phyloP scores from a whole-genome alignment of 2,113 vertebrate genomes.

The Tautogolabrus adspersus region DNA sequence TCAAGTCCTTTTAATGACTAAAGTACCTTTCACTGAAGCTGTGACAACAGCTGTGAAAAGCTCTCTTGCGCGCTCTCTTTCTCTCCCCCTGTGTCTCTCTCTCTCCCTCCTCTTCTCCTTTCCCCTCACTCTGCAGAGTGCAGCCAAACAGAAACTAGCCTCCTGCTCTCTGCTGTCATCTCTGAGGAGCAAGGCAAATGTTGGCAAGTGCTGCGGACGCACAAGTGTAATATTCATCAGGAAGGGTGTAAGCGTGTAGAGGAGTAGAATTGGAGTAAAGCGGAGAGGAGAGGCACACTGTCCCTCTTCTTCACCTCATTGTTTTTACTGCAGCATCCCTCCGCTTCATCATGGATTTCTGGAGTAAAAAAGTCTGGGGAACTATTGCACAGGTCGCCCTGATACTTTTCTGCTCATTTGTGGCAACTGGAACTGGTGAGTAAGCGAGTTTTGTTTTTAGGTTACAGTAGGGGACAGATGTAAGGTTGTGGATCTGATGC shows the following conservation, averaged over 20 bases:
- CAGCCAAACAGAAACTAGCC: slow-evolving; percentile 55
- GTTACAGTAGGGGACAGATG: background rate
- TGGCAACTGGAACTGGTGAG: slow-evolving; percentile 56
- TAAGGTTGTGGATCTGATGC: background rate
- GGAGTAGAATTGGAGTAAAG: slow-evolving; percentile 25
- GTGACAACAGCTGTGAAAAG: slow-evolving; percentile 29
- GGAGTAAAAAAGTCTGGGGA: slow-evolving; percentile 57
- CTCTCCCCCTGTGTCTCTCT: background rate
- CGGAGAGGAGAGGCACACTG: slow-evolving; percentile 28
- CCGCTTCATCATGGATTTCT: slow-evolving; percentile 59
- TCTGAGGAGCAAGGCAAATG: slow-evolving; percentile 29
- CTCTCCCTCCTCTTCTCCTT: slow-evolving; percentile 4
- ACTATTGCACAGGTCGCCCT: slow-evolving; percentile 57
- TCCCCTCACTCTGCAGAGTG: slow-evolving; percentile 66
- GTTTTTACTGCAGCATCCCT: slow-evolving; percentile 38
- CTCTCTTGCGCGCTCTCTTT: slow-evolving; percentile 14
- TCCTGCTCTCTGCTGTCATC: slow-evolving; percentile 11
- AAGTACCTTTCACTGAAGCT: slow-evolving; percentile 29
- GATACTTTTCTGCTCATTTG: slow-evolving; percentile 32
- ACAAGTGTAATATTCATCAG: slow-evolving; percentile 33
- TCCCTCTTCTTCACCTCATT: slow-evolving; percentile 13
- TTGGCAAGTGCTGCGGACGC: slow-evolving; percentile 23
- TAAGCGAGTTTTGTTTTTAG: background rate
- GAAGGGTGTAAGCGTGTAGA: slow-evolving; percentile 24
- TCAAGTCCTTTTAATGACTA: slow-evolving; percentile 35